Evolutionary conservation across 2,888 invertebrate genomes (phyloP).

Genomic region (Dolichomitus sp.): DNA sequence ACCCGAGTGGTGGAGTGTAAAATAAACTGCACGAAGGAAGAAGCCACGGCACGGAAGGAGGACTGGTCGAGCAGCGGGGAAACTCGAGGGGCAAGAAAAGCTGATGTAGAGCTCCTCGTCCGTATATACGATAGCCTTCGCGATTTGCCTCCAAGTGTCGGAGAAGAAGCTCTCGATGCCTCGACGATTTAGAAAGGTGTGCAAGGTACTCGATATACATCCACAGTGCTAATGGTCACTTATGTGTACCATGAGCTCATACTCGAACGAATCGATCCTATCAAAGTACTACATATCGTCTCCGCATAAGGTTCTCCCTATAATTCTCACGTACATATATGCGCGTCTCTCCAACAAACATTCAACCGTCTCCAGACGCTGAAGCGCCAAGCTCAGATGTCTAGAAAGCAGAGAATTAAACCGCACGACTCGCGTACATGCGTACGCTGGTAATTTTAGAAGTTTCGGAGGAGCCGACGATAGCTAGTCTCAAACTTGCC

Average conservation of each 20-base stretch:
- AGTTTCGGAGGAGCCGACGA: slow-evolving; percentile 56
- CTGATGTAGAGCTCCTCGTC: slow-evolving; percentile 34
- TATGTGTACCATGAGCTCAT: slow-evolving; percentile 8
- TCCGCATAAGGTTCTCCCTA: neutral
- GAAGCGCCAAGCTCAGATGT: slow-evolving; percentile 2
- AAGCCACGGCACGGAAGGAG: slow-evolving; percentile 17
- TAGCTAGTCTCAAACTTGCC: slow-evolving; percentile 28
- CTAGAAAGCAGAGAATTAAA: slow-evolving; percentile 42
- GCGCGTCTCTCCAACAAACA: neutral
- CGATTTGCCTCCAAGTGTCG: slow-evolving; percentile 1
- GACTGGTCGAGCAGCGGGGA: slow-evolving; percentile 17
- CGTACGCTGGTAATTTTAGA: slow-evolving; percentile 66
- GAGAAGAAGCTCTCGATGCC: slow-evolving; percentile 11
- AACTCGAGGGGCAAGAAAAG: slow-evolving; percentile 36
- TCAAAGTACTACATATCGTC: neutral
- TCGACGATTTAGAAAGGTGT: slow-evolving; percentile 40
- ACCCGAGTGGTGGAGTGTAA: slow-evolving; percentile 74
- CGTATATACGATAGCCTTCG: slow-evolving; percentile 25
- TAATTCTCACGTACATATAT: neutral
- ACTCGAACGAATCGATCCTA: slow-evolving; percentile 1
- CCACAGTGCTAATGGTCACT: slow-evolving; percentile 37
- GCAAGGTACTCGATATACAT: slow-evolving; percentile 19
- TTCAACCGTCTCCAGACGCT: neutral
- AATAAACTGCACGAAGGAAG: slow-evolving; percentile 73
- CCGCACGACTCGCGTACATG: slow-evolving; percentile 43